phyloP scores from a whole-genome alignment of 2,888 invertebrate species.

The Acleris holmiana region DNA sequence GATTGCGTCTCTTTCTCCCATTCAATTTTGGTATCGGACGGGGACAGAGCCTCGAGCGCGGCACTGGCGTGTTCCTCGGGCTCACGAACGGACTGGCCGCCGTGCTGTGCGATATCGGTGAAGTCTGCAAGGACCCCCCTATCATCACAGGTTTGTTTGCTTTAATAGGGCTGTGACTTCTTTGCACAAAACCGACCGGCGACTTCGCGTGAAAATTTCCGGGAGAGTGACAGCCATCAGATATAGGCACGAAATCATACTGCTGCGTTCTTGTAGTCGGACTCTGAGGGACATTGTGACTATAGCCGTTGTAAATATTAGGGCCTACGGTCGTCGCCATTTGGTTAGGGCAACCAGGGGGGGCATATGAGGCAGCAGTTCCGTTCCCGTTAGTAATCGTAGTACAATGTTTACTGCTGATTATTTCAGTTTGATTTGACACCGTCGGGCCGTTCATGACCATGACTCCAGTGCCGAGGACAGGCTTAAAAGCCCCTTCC shows the following conservation, averaged over 20 bases:
- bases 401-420: constrained; percentile 54
- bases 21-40: constrained; percentile 77
- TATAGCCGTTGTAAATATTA: constrained; percentile 68
- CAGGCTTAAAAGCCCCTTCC: constrained; percentile 70
- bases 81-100: constrained; percentile 93
- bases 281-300: constrained; percentile 87
- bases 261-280: constrained; percentile 91
- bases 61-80: constrained; percentile 90
- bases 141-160: constrained; percentile 63
- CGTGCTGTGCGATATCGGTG: constrained; percentile 85
- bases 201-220: constrained; percentile 75
- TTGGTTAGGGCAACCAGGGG: constrained; percentile 53
- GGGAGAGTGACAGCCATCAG: constrained; percentile 90
- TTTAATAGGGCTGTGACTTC: constrained; percentile 71
- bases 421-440: constrained; percentile 50
- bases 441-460: constrained; percentile 55
- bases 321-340: constrained; percentile 52
- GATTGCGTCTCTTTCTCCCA: constrained; percentile 68
- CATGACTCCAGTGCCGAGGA: constrained; percentile 47
- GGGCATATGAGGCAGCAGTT: constrained; percentile 52
- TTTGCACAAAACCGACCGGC: constrained; percentile 67
- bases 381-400: constrained; percentile 62
- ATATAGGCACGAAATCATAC: constrained; percentile 94
- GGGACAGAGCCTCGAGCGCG: constrained; percentile 86
- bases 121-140: constrained; percentile 75